Conservation (phyloP, 2,888 invertebrate genomes). For the Dastarcus helophoroides region DNA sequence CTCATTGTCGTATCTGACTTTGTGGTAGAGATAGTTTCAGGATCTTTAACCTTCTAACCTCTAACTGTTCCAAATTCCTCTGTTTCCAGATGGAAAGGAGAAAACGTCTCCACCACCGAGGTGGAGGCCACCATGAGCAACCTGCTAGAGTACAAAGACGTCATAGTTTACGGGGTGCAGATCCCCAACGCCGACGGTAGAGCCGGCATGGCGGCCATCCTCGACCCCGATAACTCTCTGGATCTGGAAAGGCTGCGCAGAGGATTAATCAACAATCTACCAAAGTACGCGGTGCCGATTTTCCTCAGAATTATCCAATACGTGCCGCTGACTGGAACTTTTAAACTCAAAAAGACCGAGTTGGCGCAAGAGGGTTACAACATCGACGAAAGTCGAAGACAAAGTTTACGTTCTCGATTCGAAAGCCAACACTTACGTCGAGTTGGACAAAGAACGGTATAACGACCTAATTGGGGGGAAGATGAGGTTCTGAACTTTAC, state of each 20-base stretch:
- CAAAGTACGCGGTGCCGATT: conserved; percentile 78
- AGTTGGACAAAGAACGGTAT: conserved; percentile 24
- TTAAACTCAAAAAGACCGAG: conserved; percentile 83
- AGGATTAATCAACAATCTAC: conserved; percentile 60
- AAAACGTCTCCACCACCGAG: conserved; percentile 94
- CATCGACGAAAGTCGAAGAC: conserved; percentile 52
- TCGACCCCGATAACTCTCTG: conserved; percentile 51
- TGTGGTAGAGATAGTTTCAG: too few species aligned
- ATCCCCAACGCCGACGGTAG: conserved; percentile 71
- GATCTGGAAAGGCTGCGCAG: conserved; percentile 48
- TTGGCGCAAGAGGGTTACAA: conserved; percentile 79
- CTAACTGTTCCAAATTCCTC: too few species aligned
- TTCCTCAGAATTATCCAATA: conserved; percentile 70
- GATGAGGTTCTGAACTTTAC: conserved; percentile 17
- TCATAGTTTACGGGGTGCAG: conserved; percentile 85
- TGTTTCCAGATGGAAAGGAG: conserved; percentile 68
- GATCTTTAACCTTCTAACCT: too few species aligned
- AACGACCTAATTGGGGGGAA: conserved; percentile 27
- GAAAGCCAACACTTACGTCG: conserved; percentile 25
- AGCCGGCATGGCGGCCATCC: conserved; percentile 89
- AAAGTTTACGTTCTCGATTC: conserved; percentile 53
- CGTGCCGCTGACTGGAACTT: conserved; percentile 79
- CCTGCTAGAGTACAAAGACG: conserved; percentile 54
- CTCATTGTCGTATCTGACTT: too few species aligned
- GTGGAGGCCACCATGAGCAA: conserved; percentile 84